Evolutionary conservation across 2,797 vertebrate species (phyloP).

Genomic region (Gambelia wislizenii): DNA sequence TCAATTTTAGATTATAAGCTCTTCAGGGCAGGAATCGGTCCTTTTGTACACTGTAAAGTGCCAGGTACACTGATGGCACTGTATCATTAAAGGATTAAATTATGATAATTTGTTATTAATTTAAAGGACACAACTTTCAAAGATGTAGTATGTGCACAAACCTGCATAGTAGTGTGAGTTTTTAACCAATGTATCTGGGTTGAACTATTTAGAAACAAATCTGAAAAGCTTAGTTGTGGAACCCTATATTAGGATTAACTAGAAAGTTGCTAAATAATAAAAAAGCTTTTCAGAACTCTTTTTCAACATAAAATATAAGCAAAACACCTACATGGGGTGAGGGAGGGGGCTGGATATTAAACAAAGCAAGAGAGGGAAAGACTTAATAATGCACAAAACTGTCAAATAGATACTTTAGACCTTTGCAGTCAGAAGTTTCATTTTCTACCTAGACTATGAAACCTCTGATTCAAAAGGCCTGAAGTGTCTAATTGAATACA

Average conservation of each 20-base stretch:
- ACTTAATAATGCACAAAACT: background rate
- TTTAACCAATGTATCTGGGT: background rate
- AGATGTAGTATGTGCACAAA: background rate
- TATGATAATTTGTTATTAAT: background rate
- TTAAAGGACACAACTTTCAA: background rate
- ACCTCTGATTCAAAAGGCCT: too few species aligned
- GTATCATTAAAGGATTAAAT: background rate
- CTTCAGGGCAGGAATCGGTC: background rate
- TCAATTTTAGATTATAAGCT: background rate
- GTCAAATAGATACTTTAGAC: background rate
- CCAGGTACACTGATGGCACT: background rate
- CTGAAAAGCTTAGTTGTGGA: background rate
- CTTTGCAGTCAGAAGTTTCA: constrained; percentile 27
- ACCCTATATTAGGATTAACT: background rate
- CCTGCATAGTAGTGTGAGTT: background rate
- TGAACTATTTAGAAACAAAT: background rate
- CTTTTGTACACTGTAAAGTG: background rate
- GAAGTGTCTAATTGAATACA: background rate
- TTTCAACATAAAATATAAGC: background rate
- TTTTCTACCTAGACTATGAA: background rate
- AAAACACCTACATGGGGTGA: background rate
- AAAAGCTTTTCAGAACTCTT: background rate
- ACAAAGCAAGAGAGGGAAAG: background rate
- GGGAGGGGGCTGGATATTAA: background rate
- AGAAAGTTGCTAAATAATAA: background rate